phyloP scores from a whole-genome alignment of 2,888 invertebrate genomes.

The Pandemis corylana region DNA sequence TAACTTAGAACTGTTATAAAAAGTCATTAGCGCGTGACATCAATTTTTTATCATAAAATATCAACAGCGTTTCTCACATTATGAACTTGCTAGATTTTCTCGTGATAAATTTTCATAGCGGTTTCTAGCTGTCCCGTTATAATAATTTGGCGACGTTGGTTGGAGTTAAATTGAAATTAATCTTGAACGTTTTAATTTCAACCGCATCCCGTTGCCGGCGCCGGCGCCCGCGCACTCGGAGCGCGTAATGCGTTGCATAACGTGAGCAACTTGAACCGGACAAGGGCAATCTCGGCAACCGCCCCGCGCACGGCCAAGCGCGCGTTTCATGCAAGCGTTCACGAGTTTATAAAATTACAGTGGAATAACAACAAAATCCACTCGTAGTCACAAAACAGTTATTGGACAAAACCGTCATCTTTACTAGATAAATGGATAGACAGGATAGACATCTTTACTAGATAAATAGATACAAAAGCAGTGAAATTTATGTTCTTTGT shows the following conservation, averaged over 20 bases:
- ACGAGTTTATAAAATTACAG: not conserved
- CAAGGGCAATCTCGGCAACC: constrained; percentile 46
- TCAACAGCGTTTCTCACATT: not conserved
- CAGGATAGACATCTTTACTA: not conserved
- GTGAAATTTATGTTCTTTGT: not conserved
- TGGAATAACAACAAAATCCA: not conserved
- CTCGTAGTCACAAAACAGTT: not conserved
- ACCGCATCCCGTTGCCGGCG: constrained; percentile 61
- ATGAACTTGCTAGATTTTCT: not conserved
- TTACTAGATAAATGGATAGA: not conserved
- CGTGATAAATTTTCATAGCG: constrained; percentile 6
- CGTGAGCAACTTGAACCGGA: constrained; percentile 65
- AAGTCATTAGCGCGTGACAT: not conserved
- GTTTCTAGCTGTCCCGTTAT: constrained; percentile 3
- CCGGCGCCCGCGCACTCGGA: constrained; percentile 42
- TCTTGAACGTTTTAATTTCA: constrained; percentile 46
- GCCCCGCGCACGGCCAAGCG: constrained; percentile 46
- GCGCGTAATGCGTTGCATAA: constrained; percentile 68
- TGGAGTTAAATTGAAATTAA: constrained; percentile 19
- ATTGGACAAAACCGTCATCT: not conserved
- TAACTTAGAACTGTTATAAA: not conserved
- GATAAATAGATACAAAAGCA: not conserved
- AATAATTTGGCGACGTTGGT: constrained; percentile 1
- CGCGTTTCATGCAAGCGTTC: constrained; percentile 21
- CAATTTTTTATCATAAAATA: not conserved